Conservation (phyloP, 2,888 invertebrate species). For the Cryptophagus acutangulus region DNA sequence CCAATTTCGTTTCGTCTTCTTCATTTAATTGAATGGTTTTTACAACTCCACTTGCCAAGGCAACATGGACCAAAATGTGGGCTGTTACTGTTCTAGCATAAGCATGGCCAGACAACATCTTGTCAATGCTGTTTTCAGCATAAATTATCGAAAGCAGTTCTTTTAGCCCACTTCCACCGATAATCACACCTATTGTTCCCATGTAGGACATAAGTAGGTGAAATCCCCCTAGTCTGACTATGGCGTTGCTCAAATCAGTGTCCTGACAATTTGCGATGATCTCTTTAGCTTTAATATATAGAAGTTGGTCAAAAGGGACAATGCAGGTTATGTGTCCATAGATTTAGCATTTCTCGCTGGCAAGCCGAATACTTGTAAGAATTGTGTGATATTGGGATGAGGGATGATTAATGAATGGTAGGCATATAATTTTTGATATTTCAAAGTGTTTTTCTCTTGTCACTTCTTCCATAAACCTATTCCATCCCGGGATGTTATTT, state of each 20-base stretch:
- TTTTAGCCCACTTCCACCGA: constrained; percentile 40
- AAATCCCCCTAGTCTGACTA: constrained; percentile 26
- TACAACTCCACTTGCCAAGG: no score
- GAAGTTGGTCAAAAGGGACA: no score
- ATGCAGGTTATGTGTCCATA: no score
- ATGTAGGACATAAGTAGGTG: constrained; percentile 37
- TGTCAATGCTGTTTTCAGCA: constrained; percentile 24
- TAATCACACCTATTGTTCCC: constrained; percentile 38
- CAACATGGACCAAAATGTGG: constrained; percentile 25
- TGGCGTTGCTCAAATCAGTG: constrained; percentile 33
- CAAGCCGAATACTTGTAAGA: no score
- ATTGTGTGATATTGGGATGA: no score
- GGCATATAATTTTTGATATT: no score
- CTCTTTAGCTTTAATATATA: constrained; percentile 23
- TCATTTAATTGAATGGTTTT: no score
- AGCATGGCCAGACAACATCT: constrained; percentile 31
- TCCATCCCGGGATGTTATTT: no score
- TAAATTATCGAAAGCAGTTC: constrained; percentile 25
- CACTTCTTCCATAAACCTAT: no score
- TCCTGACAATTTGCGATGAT: constrained; percentile 20
- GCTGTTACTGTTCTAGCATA: constrained; percentile 21
- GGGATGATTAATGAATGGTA: no score
- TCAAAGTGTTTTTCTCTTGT: no score
- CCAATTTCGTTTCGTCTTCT: not conserved
- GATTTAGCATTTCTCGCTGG: no score